These are phyloP conservation scores for Homarus gammarus DNA, from an alignment of 2,888 invertebrate species.

Conservation along the genomic window DNA sequence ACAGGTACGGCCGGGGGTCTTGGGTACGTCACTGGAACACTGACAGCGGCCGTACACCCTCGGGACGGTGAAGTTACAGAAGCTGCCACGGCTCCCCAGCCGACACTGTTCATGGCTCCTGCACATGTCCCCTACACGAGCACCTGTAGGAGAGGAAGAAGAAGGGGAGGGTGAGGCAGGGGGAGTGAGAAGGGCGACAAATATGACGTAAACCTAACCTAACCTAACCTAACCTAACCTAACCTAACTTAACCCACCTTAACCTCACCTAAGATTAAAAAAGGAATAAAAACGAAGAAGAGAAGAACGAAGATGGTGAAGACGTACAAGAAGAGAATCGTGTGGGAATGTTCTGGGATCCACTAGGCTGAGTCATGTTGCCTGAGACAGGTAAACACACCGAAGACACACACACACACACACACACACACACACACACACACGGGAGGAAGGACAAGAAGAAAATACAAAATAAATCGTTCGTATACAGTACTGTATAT, in stretches of 20 bases:
- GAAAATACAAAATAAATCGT: no score
- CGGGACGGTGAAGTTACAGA: constrained; percentile 93
- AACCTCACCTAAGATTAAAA: no score
- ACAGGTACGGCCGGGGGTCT: constrained; percentile 17
- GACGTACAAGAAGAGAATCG: neutral
- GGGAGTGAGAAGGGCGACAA: neutral
- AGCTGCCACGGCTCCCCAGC: constrained; percentile 89
- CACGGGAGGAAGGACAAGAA: no score
- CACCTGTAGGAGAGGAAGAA: constrained; percentile 83
- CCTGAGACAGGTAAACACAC: neutral
- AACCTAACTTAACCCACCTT: no score
- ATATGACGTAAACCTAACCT: neutral
- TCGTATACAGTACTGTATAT: no score
- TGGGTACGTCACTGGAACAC: constrained; percentile 80
- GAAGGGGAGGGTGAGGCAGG: neutral
- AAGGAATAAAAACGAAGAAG: no score
- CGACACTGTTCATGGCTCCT: constrained; percentile 94
- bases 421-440: no score
- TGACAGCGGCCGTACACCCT: constrained; percentile 93
- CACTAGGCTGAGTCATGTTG: neutral
- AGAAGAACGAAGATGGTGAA: no score
- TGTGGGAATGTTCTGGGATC: neutral
- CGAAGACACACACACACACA: neutral
- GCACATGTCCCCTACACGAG: constrained; percentile 91
- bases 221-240: no score